Percentiles rank a stretch among this genome's conserved stretches.
Conservation (phyloP, 2,888 invertebrate genomes). For the Sericinus montela region DNA sequence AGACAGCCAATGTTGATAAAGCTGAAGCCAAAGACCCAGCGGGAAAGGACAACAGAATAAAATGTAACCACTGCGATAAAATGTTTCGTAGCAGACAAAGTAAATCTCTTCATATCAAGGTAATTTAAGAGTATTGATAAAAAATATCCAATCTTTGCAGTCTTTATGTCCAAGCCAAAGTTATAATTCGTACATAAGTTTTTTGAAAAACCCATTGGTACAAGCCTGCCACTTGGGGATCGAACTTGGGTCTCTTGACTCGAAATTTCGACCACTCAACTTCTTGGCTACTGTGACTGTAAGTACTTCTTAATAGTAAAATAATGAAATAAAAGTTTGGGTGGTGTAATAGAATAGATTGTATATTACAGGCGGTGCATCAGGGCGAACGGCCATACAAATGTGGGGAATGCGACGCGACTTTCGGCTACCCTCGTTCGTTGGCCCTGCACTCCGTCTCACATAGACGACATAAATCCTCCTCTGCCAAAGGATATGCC, state of each 20-base stretch:
- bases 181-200: no score
- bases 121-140: no score
- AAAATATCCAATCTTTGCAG: no score
- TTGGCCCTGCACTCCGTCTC: slow-evolving; percentile 78
- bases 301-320: no score
- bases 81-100: slow-evolving; percentile 79
- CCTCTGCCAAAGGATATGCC: slow-evolving; percentile 67
- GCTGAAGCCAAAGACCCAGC: slow-evolving; percentile 23
- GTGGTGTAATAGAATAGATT: no score
- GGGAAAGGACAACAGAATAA: slow-evolving; percentile 36
- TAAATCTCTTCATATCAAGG: slow-evolving; percentile 79
- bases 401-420: slow-evolving; percentile 79
- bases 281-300: no score
- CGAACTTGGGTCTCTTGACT: no score
- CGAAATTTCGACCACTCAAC: no score
- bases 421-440: slow-evolving; percentile 81
- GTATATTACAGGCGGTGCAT: slow-evolving; percentile 66
- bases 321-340: no score
- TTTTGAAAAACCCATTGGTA: no score
- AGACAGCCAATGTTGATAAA: slow-evolving; percentile 13
- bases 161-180: no score
- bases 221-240: no score
- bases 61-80: slow-evolving; percentile 81
- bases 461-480: slow-evolving; percentile 62
- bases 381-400: slow-evolving; percentile 75